Percentiles rank a stretch among this genome's conserved stretches.
phyloP scores from a whole-genome alignment of 2,888 invertebrate species.

The Ochlodes sylvanus region DNA sequence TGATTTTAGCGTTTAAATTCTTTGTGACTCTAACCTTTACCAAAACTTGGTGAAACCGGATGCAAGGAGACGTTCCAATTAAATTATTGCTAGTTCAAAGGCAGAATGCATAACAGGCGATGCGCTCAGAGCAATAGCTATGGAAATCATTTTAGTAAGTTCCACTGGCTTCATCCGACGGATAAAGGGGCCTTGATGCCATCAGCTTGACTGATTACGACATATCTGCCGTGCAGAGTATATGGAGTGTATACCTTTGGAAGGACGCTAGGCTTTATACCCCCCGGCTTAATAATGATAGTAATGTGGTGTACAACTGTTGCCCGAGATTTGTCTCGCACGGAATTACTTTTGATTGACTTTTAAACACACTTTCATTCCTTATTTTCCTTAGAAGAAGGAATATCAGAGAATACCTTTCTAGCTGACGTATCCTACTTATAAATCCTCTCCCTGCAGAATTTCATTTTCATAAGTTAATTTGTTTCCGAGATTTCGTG shows the following conservation, averaged over 20 bases:
- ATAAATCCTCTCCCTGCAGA: no score
- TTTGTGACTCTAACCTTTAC: conserved; percentile 32
- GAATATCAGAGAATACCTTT: no score
- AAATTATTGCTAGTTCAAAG: conserved; percentile 79
- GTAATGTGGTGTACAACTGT: no score
- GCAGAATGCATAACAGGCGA: conserved; percentile 70
- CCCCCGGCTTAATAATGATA: no score
- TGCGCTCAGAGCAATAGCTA: conserved; percentile 56
- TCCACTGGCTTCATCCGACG: conserved; percentile 38
- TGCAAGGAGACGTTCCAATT: conserved; percentile 70
- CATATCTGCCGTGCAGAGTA: conserved; percentile 2
- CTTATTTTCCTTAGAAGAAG: no score
- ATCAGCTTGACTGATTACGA: conserved; percentile 25
- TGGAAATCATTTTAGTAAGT: conserved; percentile 67
- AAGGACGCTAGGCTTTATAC: background rate
- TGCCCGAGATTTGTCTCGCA: no score
- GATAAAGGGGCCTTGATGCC: conserved; percentile 28
- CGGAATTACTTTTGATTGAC: no score
- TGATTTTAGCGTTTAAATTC: conserved; percentile 2
- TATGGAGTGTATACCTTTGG: background rate
- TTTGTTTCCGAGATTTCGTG: no score
- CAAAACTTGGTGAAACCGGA: conserved; percentile 61
- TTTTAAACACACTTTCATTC: no score
- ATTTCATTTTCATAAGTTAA: no score
- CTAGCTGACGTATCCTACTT: no score